These are phyloP conservation scores for Strigops habroptila DNA, from an alignment of 2,113 vertebrate genomes.

Conservation along the genomic window DNA sequence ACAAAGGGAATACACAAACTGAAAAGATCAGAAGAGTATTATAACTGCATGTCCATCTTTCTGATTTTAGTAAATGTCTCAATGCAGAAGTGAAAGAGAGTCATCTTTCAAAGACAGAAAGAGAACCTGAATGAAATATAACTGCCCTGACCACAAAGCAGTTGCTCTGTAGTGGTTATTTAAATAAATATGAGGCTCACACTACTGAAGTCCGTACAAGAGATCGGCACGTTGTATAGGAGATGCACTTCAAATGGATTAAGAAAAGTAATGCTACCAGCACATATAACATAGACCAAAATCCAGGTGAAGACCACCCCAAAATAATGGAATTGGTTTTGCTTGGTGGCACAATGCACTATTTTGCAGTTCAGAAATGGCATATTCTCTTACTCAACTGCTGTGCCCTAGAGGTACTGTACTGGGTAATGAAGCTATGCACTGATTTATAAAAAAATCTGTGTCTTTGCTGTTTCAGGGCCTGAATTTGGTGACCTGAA, in stretches of 20 bases:
- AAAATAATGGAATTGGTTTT: not conserved
- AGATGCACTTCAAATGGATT: not conserved
- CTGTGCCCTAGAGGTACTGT: not conserved
- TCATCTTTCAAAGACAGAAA: not conserved
- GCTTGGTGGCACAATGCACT: not conserved
- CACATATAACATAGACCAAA: not conserved
- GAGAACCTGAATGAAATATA: slow-evolving; percentile 8
- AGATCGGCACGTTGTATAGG: not conserved
- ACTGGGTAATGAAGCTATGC: not conserved
- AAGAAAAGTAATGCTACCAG: not conserved
- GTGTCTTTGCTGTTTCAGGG: not conserved
- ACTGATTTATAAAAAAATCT: not conserved
- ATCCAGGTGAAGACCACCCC: not conserved
- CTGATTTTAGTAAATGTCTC: slow-evolving; percentile 6
- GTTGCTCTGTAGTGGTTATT: not conserved
- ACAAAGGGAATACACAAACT: not conserved
- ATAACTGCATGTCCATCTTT: not conserved
- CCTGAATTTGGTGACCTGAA: not conserved
- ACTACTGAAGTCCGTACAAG: not conserved
- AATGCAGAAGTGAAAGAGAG: slow-evolving; percentile 52
- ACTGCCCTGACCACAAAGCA: slow-evolving; percentile 7
- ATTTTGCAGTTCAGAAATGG: not conserved
- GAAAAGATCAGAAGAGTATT: not conserved
- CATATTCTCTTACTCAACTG: not conserved
- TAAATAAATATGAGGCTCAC: not conserved